Evolutionary conservation across 2,888 invertebrate species (phyloP), one percentile per base, ranked within the genome.

Genomic region (Pollenia griseotomentosa): DNA sequence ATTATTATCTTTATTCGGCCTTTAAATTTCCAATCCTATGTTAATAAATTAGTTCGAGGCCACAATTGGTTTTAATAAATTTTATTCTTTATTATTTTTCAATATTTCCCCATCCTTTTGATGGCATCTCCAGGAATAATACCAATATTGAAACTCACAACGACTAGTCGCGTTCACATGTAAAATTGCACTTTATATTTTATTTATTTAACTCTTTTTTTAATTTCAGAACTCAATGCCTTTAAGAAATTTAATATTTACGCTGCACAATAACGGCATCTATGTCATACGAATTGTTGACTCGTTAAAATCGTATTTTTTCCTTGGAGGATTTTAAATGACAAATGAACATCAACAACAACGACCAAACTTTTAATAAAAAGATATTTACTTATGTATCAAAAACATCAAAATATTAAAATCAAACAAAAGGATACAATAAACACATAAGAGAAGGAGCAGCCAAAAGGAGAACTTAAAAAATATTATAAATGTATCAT

Each of bases 281-380:
- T 91, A 93, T 78, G 89, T 93, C 80, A 90, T 90, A 70, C 89
- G 90, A 71, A 93, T 93, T 85, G 90, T 92, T 40, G 93, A 93
- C 77, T 92, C 92, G 7, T 88, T 93, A 4, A 93, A 93, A 85
- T 90, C 91, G 1, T 93, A 92, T 88, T 92, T 93, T 83, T 92
- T 93, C 83, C 89, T 93, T 16, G 91, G 92, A 66, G 90, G 90
- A 63, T 92, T 93, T 88, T 91, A 90, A 89, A 82, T 70, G 74
- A 63, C 61, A 84, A 80, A 83, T 73, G 81, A 87, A 73, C 19
- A 55, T 51, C 63, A 79, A 33, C n/a, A 77, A 42, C 51, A 65
- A 57, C 23, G 6, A 79, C 14, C 8, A 74, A 77, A 65, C 9
- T 23, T 71, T 42, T 19, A 44, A 42, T 16, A 33, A 55, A 53